phyloP scores from a whole-genome alignment of 37 sponge, comb jelly and placozoan genomes.

The Amphimedon queenslandica region DNA sequence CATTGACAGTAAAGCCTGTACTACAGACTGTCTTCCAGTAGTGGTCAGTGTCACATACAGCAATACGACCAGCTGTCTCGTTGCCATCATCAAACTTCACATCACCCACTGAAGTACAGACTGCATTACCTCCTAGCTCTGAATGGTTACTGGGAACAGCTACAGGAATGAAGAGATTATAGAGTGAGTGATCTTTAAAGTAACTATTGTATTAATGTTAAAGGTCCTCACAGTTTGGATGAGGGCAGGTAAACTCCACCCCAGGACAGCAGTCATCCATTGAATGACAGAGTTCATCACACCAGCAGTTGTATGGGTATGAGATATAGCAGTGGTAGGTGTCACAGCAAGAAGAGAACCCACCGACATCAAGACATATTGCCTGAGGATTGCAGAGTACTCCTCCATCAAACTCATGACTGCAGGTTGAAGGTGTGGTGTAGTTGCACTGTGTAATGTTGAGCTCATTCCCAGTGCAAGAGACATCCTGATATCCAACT shows the following conservation, averaged over 20 bases:
- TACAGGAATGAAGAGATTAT: too few relatives aligned
- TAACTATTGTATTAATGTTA: too few relatives aligned
- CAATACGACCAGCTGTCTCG: slow-evolving; percentile 20
- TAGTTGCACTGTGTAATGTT: neutral
- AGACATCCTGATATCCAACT: neutral
- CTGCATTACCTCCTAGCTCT: too few relatives aligned
- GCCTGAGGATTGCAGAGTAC: neutral
- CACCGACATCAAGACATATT: neutral
- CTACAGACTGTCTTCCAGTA: slow-evolving; percentile 54
- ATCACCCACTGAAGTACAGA: slow-evolving; percentile 7
- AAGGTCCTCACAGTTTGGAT: too few relatives aligned
- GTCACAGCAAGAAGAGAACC: neutral
- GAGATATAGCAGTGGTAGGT: neutral
- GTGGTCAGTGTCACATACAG: slow-evolving; percentile 13
- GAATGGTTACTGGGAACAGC: too few relatives aligned
- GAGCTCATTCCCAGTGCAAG: neutral
- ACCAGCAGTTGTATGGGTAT: slow-evolving; percentile 27
- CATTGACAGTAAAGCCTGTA: slow-evolving; percentile 11
- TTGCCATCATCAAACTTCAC: slow-evolving; percentile 22
- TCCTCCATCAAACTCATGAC: neutral
- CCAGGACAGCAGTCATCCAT: slow-evolving; percentile 42
- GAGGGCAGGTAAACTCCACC: slow-evolving; percentile 26
- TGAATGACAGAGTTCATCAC: slow-evolving; percentile 32
- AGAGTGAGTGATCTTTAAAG: too few relatives aligned
- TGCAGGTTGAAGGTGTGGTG: neutral